Evolutionary conservation across 2,113 vertebrate species (phyloP).

Genomic region (Podiceps cristatus): DNA sequence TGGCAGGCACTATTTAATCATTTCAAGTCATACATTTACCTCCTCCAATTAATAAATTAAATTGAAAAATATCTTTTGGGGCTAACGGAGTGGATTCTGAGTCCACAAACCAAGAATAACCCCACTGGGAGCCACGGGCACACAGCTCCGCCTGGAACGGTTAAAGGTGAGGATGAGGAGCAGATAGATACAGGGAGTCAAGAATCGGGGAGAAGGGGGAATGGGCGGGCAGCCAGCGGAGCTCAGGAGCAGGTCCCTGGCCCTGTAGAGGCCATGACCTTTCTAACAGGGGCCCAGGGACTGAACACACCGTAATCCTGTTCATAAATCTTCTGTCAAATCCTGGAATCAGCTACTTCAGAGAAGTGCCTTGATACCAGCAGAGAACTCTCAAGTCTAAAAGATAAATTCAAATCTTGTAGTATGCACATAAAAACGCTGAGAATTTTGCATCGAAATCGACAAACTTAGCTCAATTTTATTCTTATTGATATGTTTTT

Average conservation of each 20-base stretch:
- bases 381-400: background rate
- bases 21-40: rapidly evolving
- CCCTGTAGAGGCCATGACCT: rapidly evolving
- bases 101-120: background rate
- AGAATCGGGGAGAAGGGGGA: rapidly evolving
- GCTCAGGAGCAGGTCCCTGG: rapidly evolving
- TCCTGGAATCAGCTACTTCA: background rate
- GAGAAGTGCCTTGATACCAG: background rate
- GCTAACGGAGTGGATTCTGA: background rate
- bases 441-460: background rate
- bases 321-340: background rate
- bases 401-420: background rate
- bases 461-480: background rate
- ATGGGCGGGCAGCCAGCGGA: background rate
- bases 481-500: background rate
- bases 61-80: background rate
- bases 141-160: rapidly evolving
- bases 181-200: rapidly evolving
- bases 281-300: background rate
- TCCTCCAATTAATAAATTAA: background rate
- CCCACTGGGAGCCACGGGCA: rapidly evolving
- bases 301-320: rapidly evolving
- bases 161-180: too few relatives aligned
- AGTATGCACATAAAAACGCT: rapidly evolving
- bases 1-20: background rate